A percentile compares a stretch with the other conserved stretches of the same genome.
Evolutionary conservation across 2,113 vertebrate species (phyloP).

Genomic region (Eretmochelys imbricata): DNA sequence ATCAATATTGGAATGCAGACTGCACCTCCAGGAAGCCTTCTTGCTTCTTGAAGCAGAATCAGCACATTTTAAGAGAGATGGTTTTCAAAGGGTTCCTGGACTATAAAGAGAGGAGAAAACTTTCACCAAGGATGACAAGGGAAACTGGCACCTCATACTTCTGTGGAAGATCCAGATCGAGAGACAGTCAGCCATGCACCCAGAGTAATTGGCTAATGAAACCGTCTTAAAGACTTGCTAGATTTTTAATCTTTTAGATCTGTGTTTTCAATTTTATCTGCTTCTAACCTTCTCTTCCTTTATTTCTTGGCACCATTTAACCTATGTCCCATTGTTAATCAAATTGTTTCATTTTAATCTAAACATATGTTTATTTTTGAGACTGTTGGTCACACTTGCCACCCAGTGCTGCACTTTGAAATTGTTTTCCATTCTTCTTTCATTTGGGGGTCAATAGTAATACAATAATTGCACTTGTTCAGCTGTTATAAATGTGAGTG

Average conservation of each 20-base stretch:
- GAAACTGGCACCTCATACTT: too few species aligned
- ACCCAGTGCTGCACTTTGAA: neutral
- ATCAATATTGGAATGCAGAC: neutral
- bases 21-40: too few species aligned
- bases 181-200: too few species aligned
- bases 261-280: neutral
- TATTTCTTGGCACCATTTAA: neutral
- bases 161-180: too few species aligned
- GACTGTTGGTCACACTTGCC: neutral
- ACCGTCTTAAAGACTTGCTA: neutral
- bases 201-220: neutral
- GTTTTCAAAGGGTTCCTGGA: neutral
- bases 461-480: neutral
- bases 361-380: neutral
- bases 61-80: neutral
- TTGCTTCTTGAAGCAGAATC: neutral
- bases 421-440: neutral
- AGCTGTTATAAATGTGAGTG: neutral
- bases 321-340: neutral
- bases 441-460: neutral
- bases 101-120: too few species aligned
- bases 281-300: neutral
- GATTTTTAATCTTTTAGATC: neutral
- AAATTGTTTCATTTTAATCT: neutral
- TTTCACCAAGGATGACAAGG: too few species aligned